A percentile compares a stretch with the other conserved stretches of the same genome.
Conservation (phyloP, 2,797 vertebrate genomes). For the Podarcis lilfordi region DNA sequence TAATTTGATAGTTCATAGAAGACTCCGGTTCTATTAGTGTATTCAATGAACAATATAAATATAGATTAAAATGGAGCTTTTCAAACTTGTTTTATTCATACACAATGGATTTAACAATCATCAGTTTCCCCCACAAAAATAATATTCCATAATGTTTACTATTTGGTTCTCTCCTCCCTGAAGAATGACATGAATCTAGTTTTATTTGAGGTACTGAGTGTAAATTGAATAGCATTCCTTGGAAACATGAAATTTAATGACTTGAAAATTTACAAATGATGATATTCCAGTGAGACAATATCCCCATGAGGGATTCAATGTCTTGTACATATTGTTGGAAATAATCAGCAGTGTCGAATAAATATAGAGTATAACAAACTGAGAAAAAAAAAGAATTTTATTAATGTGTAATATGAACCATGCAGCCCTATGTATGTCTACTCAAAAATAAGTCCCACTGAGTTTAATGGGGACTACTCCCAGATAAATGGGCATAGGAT, state of each 20-base stretch:
- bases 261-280: slow-evolving; percentile 68
- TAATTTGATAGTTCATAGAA: neutral
- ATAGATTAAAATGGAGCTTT: neutral
- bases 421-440: neutral
- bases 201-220: slow-evolving; percentile 41
- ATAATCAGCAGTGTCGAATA: slow-evolving; percentile 39
- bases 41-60: neutral
- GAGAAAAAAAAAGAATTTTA: no score
- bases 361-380: slow-evolving; percentile 52
- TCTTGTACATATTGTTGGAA: slow-evolving; percentile 51
- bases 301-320: slow-evolving; percentile 57
- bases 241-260: slow-evolving; percentile 68
- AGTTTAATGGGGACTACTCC: no score
- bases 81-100: neutral
- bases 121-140: neutral
- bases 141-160: slow-evolving; percentile 13
- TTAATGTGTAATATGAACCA: neutral
- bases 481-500: no score
- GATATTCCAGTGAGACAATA: slow-evolving; percentile 58
- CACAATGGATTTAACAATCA: neutral
- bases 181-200: slow-evolving; percentile 47
- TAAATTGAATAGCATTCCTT: slow-evolving; percentile 67
- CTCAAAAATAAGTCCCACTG: neutral
- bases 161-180: slow-evolving; percentile 43
- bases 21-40: neutral